Evolutionary conservation across 1,140 invertebrate species (phyloP).

Genomic region (Zaprionus ornatus): DNA sequence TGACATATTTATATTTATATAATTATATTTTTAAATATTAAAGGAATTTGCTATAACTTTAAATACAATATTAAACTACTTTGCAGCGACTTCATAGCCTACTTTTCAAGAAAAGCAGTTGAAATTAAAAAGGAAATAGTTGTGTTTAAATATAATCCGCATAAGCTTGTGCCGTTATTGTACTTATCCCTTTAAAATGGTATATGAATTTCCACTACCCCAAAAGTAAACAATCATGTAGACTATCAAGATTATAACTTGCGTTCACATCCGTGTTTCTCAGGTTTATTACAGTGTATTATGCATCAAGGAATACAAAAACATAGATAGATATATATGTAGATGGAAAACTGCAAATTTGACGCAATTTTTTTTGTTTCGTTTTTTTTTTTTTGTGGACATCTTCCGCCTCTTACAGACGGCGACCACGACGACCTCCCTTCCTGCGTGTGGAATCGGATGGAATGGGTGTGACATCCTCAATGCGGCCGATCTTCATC

Average conservation of each 20-base stretch:
- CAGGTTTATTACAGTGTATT: constrained; percentile 11
- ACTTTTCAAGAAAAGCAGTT: too few species aligned
- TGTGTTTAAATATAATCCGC: too few species aligned
- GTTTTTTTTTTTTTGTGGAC: background rate
- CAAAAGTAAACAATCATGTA: background rate
- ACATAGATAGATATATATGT: constrained; percentile 30
- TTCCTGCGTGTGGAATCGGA: constrained; percentile 99
- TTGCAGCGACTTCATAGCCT: too few species aligned
- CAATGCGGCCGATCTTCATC: constrained; percentile 99
- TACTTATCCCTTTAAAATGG: too few species aligned
- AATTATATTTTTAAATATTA: too few species aligned
- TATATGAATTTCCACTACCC: too few species aligned
- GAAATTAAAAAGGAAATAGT: too few species aligned
- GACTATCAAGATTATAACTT: background rate
- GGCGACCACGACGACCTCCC: constrained; percentile 99
- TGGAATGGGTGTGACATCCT: constrained; percentile 99
- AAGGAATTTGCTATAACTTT: too few species aligned
- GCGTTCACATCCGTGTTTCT: background rate
- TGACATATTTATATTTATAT: too few species aligned
- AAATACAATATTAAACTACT: too few species aligned
- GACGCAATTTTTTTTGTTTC: background rate
- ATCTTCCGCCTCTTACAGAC: constrained; percentile 90
- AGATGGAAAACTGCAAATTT: constrained; percentile 15
- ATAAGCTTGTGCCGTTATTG: too few species aligned
- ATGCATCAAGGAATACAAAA: constrained; percentile 4